phyloP scores from a whole-genome alignment of 2,113 vertebrate species.

The Papio anubis region DNA sequence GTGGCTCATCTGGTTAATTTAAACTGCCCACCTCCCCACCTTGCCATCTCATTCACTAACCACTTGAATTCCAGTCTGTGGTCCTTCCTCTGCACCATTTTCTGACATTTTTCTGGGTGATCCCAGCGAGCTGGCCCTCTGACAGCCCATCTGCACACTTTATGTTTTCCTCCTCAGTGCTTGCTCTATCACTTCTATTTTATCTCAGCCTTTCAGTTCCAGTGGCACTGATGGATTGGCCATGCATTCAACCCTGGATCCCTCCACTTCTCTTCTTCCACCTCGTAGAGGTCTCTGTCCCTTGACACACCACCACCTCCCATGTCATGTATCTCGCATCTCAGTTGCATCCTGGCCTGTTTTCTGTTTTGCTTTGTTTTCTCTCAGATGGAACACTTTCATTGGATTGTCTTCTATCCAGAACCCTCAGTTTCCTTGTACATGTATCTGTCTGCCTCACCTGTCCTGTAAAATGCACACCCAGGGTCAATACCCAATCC shows the following conservation, averaged over 20 bases:
- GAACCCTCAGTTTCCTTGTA: neutral
- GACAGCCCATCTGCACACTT: neutral
- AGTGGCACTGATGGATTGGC: neutral
- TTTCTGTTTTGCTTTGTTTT: neutral
- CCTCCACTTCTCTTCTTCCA: neutral
- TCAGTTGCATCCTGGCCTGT: neutral
- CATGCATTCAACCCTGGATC: neutral
- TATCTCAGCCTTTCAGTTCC: too few species aligned
- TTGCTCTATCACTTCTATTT: neutral
- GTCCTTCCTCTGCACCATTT: neutral
- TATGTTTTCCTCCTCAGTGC: neutral
- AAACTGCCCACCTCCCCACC: neutral
- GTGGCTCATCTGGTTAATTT: neutral
- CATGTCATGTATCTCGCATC: too few species aligned
- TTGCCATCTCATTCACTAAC: neutral
- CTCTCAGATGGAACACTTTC: neutral
- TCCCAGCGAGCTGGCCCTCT: neutral
- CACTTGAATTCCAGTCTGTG: neutral
- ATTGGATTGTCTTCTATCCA: neutral
- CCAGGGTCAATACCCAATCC: neutral
- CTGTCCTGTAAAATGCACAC: neutral
- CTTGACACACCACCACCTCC: neutral
- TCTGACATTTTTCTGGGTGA: neutral
- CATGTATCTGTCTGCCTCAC: neutral
- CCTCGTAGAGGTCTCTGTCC: neutral